Percentiles rank a stretch among this genome's conserved stretches.
phyloP scores from a whole-genome alignment of 2,888 invertebrate species.

The Papilio demoleus region DNA sequence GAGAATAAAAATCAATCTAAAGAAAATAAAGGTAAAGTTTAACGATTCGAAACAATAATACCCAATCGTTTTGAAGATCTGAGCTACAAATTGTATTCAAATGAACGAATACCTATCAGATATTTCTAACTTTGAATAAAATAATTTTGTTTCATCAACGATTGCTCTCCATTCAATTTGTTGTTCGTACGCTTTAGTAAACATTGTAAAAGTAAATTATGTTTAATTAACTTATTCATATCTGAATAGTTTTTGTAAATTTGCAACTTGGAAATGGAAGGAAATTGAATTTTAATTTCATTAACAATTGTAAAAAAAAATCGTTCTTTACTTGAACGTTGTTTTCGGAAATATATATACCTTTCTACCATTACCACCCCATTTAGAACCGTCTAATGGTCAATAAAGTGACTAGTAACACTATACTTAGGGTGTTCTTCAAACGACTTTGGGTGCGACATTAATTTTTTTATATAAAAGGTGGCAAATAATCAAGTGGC shows the following conservation, averaged over 20 bases:
- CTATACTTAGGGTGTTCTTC: not conserved
- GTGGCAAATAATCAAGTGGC: no score
- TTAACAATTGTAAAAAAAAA: constrained; percentile 16
- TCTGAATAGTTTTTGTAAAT: constrained; percentile 34
- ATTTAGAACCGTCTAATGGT: no score
- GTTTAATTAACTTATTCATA: constrained; percentile 46
- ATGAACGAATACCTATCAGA: constrained; percentile 43
- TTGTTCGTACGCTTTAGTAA: constrained; percentile 54
- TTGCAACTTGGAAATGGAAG: constrained; percentile 34
- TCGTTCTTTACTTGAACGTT: not conserved
- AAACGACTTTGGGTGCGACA: not conserved
- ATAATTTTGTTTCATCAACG: constrained; percentile 59
- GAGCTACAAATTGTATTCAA: constrained; percentile 41
- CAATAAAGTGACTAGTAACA: no score
- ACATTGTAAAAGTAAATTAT: constrained; percentile 57
- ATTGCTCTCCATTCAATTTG: constrained; percentile 60
- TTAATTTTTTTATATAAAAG: no score
- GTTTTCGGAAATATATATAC: no score
- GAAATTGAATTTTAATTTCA: constrained; percentile 2
- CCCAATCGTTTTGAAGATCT: constrained; percentile 35
- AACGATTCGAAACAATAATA: constrained; percentile 40
- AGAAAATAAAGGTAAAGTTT: constrained; percentile 36
- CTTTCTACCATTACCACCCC: no score
- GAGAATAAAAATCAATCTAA: constrained; percentile 28
- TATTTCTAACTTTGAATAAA: constrained; percentile 51